Conservation (phyloP, 2,113 vertebrate species). For the Rhagologus leucostigma region DNA sequence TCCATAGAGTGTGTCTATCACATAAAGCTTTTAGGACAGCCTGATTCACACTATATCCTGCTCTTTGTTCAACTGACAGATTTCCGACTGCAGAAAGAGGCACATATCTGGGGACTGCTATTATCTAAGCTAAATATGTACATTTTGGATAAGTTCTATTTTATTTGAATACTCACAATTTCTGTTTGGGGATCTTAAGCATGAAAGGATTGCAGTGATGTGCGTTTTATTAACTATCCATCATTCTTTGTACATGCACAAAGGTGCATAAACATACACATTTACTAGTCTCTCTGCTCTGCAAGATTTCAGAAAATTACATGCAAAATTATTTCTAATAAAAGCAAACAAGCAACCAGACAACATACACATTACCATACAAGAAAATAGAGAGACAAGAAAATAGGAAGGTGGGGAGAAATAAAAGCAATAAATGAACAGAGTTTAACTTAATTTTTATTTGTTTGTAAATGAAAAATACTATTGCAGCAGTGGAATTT, state of each 20-base stretch:
- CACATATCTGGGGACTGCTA: constrained; percentile 4
- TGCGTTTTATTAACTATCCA: constrained; percentile 22
- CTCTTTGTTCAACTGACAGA: constrained; percentile 61
- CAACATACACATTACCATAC: background rate
- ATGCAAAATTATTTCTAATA: constrained; percentile 30
- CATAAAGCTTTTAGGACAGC: constrained; percentile 44
- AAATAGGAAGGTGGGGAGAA: background rate
- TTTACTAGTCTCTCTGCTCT: background rate
- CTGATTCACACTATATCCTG: constrained; percentile 16
- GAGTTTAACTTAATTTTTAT: background rate
- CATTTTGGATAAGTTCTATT: constrained; percentile 36
- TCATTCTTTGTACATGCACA: constrained; percentile 2
- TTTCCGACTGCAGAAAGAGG: constrained; percentile 19
- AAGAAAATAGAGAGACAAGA: background rate
- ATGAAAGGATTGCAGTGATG: constrained; percentile 1
- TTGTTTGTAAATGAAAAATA: constrained; percentile 21
- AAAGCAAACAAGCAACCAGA: constrained; percentile 10
- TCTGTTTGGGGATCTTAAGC: constrained; percentile 19
- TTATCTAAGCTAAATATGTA: constrained; percentile 51
- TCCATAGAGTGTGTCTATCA: constrained; percentile 34
- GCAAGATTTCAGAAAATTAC: background rate
- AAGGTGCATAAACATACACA: constrained; percentile 5
- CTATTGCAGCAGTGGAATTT: background rate
- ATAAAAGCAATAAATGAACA: background rate
- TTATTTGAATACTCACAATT: constrained; percentile 37